Conservation (phyloP, 2,113 vertebrate species). For the Coracopsis vasa region DNA sequence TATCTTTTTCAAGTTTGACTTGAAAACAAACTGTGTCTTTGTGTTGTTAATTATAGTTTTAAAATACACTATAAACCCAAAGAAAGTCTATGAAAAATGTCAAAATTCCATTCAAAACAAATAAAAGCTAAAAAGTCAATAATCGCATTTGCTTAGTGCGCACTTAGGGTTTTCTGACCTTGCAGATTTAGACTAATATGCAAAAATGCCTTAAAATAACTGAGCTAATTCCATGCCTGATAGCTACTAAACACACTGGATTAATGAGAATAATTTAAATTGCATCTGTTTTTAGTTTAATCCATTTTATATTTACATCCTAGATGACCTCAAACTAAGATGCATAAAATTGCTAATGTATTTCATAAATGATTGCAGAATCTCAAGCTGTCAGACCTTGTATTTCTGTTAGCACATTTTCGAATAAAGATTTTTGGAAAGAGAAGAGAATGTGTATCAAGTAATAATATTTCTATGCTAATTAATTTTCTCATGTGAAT, state of each 20-base stretch:
- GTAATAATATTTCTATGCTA: slow-evolving; percentile 5
- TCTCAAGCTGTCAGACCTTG: not conserved
- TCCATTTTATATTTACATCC: slow-evolving; percentile 3
- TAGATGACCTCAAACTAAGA: not conserved
- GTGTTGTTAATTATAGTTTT: not conserved
- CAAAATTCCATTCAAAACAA: not conserved
- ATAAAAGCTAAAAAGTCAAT: not conserved
- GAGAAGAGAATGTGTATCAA: not conserved
- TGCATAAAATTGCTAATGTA: not conserved
- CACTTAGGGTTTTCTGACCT: not conserved
- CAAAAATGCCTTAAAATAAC: not conserved
- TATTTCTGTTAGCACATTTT: not conserved
- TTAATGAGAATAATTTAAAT: not conserved
- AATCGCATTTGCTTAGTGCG: not conserved
- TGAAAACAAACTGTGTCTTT: not conserved
- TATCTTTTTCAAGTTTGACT: not conserved
- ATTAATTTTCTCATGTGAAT: not conserved
- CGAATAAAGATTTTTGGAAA: not conserved
- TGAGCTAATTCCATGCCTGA: not conserved
- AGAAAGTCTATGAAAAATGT: not conserved
- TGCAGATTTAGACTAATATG: not conserved
- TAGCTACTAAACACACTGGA: not conserved
- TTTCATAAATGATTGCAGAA: not conserved
- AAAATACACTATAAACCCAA: not conserved
- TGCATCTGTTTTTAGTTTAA: slow-evolving; percentile 30